phyloP scores from a whole-genome alignment of 2,113 vertebrate species.

The Pica pica region DNA sequence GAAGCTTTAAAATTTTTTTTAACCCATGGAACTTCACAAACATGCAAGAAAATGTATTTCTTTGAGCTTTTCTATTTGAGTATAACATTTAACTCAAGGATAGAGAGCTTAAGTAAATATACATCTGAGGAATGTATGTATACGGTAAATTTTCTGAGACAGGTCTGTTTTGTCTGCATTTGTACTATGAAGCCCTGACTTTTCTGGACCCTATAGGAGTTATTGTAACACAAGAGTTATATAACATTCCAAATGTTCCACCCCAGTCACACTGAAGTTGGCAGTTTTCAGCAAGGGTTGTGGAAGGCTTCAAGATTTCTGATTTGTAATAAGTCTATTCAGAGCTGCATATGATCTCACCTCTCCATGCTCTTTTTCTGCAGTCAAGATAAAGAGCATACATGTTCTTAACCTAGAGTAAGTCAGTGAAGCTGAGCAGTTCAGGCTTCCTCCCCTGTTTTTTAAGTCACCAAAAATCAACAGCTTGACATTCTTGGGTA shows the following conservation, averaged over 20 bases:
- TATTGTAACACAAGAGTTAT: not conserved
- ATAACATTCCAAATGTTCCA: not conserved
- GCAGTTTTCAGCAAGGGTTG: not conserved
- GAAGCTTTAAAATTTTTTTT: not conserved
- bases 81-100: not conserved
- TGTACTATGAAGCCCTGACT: not conserved
- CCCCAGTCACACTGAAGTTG: accelerated
- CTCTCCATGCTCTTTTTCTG: not conserved
- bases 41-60: not conserved
- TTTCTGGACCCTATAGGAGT: not conserved
- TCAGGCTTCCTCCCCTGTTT: not conserved
- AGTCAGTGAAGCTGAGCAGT: not conserved
- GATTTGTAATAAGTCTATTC: not conserved
- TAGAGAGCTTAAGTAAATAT: not conserved
- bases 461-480: not conserved
- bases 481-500: not conserved
- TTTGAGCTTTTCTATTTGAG: not conserved
- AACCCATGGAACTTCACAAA: not conserved
- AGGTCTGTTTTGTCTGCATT: not conserved
- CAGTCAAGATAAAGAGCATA: not conserved
- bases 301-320: not conserved
- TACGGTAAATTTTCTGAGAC: not conserved
- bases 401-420: not conserved
- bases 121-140: not conserved
- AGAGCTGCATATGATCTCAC: not conserved